Evolutionary conservation across 2,797 vertebrate species (phyloP).

Genomic region (Nyctalus aviator): DNA sequence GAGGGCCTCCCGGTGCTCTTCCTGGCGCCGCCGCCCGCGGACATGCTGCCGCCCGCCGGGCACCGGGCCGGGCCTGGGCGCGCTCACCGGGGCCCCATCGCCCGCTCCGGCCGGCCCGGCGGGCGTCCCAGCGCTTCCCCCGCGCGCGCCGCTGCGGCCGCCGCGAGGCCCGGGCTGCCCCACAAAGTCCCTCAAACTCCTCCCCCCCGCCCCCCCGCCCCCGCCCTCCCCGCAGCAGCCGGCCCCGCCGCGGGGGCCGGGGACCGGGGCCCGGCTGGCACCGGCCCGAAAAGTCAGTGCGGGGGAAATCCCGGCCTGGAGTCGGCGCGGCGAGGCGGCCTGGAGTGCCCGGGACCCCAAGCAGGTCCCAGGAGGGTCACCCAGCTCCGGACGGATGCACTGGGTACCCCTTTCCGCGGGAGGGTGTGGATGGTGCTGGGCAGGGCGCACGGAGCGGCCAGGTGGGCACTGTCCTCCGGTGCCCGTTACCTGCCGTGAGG

Average conservation of each 20-base stretch:
- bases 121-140: constrained; percentile 69
- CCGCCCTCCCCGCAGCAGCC: constrained; percentile 74
- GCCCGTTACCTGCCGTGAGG: background rate
- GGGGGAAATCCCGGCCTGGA: constrained; percentile 91
- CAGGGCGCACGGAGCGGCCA: constrained; percentile 79
- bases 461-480: constrained; percentile 83
- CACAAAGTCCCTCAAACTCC: constrained; percentile 78
- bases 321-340: background rate
- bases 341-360: constrained; percentile 46
- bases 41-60: constrained; percentile 90
- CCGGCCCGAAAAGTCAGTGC: constrained; percentile 87
- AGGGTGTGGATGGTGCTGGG: background rate
- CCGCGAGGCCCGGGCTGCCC: constrained; percentile 66
- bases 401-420: too few species aligned
- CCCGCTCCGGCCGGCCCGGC: constrained; percentile 81
- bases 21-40: constrained; percentile 93
- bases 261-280: constrained; percentile 79
- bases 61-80: constrained; percentile 78
- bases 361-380: background rate
- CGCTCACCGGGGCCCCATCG: constrained; percentile 78
- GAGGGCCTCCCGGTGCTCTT: constrained; percentile 96
- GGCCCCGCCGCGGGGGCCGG: constrained; percentile 76
- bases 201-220: constrained; percentile 39
- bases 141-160: background rate
- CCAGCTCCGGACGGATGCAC: background rate